These are phyloP conservation scores for Eledona agricola DNA, from an alignment of 2,888 invertebrate species.

Conservation along the genomic window DNA sequence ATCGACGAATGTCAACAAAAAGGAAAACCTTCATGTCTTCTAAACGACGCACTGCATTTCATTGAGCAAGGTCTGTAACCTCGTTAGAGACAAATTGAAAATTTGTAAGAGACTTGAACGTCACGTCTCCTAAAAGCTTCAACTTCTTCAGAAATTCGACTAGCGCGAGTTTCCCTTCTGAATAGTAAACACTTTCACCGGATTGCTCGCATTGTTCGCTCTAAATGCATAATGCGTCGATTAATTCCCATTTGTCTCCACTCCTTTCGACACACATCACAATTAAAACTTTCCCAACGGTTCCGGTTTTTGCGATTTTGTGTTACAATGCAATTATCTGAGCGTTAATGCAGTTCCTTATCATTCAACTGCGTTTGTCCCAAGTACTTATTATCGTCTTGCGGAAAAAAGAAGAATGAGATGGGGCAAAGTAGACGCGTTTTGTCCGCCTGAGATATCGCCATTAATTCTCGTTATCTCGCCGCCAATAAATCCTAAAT, in stretches of 20 bases:
- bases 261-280: conserved; percentile 6
- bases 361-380: conserved; percentile 31
- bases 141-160: conserved; percentile 17
- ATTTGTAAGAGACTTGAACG: conserved; percentile 23
- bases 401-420: conserved; percentile 28
- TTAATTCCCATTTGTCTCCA: conserved; percentile 18
- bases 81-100: conserved; percentile 14
- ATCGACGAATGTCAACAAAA: too few species aligned
- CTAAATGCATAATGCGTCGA: conserved; percentile 7
- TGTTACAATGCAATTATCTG: conserved; percentile 25
- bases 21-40: too few species aligned
- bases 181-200: conserved; percentile 24
- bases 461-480: conserved; percentile 49
- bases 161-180: conserved; percentile 16
- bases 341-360: conserved; percentile 29
- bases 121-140: conserved; percentile 25
- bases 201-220: conserved; percentile 21
- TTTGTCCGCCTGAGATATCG: conserved; percentile 32
- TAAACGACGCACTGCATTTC: conserved; percentile 4
- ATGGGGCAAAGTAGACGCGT: conserved; percentile 34
- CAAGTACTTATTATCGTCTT: conserved; percentile 35
- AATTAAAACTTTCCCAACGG: conserved; percentile 13
- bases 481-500: conserved; percentile 56
- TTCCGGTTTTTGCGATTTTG: conserved; percentile 7
- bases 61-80: conserved; percentile 11